Conservation (phyloP, 2,113 vertebrate species). For the Cebidichthys violaceus region DNA sequence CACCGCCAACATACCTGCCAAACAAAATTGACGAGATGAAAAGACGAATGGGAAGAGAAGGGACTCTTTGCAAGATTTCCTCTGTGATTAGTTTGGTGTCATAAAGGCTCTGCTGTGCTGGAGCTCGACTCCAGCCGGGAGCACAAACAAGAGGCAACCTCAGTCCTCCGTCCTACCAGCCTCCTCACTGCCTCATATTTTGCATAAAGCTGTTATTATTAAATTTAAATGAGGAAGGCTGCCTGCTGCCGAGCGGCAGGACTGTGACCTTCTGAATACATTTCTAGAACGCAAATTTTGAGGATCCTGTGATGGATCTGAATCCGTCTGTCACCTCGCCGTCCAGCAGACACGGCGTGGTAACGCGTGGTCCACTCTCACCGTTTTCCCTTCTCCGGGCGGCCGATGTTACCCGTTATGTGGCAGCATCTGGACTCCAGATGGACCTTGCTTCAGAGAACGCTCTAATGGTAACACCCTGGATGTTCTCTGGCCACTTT, state of each 20-base stretch:
- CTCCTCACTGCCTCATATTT: conserved; percentile 65
- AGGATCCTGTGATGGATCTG: conserved; percentile 74
- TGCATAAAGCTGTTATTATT: conserved; percentile 79
- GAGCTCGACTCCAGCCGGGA: conserved; percentile 28
- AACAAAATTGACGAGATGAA: neutral
- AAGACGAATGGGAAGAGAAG: neutral
- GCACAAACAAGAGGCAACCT: conserved; percentile 41
- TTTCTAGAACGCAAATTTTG: conserved; percentile 73
- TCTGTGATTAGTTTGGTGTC: conserved; percentile 8
- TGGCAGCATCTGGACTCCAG: conserved; percentile 52
- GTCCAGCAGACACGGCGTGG: conserved; percentile 51
- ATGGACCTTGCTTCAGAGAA: conserved; percentile 47
- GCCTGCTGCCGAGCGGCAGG: conserved; percentile 71
- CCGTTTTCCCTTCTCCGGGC: conserved; percentile 54
- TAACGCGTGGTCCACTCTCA: conserved; percentile 42
- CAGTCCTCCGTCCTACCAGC: conserved; percentile 29
- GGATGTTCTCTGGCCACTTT: conserved; percentile 24
- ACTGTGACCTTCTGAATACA: conserved; percentile 81
- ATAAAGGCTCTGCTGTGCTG: neutral
- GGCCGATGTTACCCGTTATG: conserved; percentile 66
- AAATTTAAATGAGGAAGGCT: conserved; percentile 79
- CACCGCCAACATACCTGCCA: conserved; percentile 1
- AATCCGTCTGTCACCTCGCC: conserved; percentile 63
- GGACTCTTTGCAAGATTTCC: conserved; percentile 5
- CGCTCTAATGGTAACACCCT: conserved; percentile 39